Conservation (phyloP, 2,888 invertebrate genomes). For the Malacosoma neustria region DNA sequence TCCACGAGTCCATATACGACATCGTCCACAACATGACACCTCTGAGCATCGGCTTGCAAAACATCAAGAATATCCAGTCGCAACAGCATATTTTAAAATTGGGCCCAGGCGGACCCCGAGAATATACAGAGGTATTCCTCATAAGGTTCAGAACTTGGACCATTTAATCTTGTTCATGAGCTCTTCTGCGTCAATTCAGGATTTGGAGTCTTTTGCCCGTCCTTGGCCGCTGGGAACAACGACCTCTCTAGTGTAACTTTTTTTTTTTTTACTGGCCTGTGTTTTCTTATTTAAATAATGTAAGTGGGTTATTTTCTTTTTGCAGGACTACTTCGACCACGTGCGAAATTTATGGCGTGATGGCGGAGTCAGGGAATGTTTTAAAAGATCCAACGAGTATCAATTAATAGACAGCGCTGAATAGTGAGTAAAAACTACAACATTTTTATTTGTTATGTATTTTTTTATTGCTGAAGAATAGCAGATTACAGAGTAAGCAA, state of each 20-base stretch:
- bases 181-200: too few relatives aligned
- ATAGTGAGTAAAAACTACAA: constrained; percentile 77
- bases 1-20: constrained; percentile 84
- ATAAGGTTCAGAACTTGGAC: too few relatives aligned
- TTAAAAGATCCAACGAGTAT: constrained; percentile 82
- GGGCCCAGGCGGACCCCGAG: constrained; percentile 66
- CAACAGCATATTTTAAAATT: constrained; percentile 63
- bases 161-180: too few relatives aligned
- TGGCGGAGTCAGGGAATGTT: constrained; percentile 80
- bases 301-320: too few relatives aligned
- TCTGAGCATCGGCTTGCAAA: constrained; percentile 65
- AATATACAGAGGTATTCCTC: constrained; percentile 75
- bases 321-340: constrained; percentile 83
- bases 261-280: too few relatives aligned
- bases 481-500: too few relatives aligned
- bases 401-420: constrained; percentile 87
- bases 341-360: constrained; percentile 81
- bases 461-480: too few relatives aligned
- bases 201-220: too few relatives aligned
- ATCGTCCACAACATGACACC: constrained; percentile 75
- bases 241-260: too few relatives aligned
- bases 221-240: too few relatives aligned
- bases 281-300: too few relatives aligned
- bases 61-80: constrained; percentile 47
- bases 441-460: too few relatives aligned